Evolutionary conservation across 2,113 vertebrate genomes (phyloP).

Genomic region (Tretioscincus oriximinensis): DNA sequence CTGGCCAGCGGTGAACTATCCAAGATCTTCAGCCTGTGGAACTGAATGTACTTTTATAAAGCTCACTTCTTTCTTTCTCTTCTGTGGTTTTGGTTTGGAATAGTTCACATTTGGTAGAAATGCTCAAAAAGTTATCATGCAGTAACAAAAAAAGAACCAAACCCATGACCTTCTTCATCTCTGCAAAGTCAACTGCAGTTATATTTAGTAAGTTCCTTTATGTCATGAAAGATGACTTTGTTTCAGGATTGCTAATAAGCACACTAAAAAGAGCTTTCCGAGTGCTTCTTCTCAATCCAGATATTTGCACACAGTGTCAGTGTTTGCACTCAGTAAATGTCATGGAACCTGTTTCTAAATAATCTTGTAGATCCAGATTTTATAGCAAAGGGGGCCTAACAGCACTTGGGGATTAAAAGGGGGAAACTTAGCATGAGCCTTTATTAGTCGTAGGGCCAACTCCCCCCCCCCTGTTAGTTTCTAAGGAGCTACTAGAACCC

Average conservation of each 20-base stretch:
- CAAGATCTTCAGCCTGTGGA: background rate
- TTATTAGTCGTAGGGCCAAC: no score
- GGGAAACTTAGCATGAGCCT: no score
- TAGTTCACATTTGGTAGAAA: background rate
- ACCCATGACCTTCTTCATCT: background rate
- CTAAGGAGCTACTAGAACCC: no score
- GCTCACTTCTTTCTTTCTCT: background rate
- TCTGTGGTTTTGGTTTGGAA: conserved; percentile 9
- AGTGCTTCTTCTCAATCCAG: background rate
- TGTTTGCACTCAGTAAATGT: background rate
- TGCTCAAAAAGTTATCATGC: conserved; percentile 12
- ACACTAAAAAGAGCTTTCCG: background rate
- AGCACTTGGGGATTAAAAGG: no score
- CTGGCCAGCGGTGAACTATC: no score
- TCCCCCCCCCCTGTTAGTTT: no score
- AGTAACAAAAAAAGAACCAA: background rate
- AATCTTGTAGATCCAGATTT: no score
- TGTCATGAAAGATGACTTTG: conserved; percentile 11
- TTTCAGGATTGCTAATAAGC: conserved; percentile 1
- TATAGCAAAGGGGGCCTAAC: no score
- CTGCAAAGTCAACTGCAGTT: conserved; percentile 14
- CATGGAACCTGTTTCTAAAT: background rate
- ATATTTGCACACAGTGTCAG: background rate
- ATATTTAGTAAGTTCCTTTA: conserved; percentile 14
- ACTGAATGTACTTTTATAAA: background rate